Evolutionary conservation across 2,797 vertebrate genomes (phyloP).

Genomic region (Oceanodroma leucorhoa): DNA sequence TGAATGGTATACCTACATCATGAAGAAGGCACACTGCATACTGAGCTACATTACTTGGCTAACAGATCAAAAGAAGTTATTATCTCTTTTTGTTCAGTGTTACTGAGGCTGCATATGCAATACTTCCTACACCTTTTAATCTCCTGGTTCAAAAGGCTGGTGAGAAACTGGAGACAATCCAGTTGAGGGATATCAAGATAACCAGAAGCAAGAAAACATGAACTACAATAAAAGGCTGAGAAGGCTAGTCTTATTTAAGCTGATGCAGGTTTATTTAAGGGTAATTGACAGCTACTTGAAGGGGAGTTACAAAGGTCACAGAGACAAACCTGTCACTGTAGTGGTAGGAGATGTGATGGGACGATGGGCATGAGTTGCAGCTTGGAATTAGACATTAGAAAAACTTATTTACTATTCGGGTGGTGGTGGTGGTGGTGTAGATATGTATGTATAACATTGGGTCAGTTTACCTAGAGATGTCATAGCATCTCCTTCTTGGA

Average conservation of each 20-base stretch:
- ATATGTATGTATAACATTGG: not conserved
- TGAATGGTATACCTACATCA: not conserved
- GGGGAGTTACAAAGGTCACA: not conserved
- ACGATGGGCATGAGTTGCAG: fast-evolving
- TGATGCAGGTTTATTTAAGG: not conserved
- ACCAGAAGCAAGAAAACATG: not conserved
- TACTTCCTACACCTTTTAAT: not conserved
- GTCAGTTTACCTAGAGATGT: not conserved
- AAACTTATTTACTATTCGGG: not conserved
- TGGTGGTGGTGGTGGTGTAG: fast-evolving
- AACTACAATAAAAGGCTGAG: not conserved
- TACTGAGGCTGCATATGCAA: not conserved
- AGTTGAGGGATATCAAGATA: not conserved
- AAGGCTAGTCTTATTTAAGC: not conserved
- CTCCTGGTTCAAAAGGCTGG: not conserved
- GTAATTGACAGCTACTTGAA: not conserved
- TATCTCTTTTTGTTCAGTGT: not conserved
- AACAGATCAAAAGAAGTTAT: not conserved
- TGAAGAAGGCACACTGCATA: not conserved
- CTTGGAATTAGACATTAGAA: not conserved
- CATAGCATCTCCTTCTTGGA: not conserved
- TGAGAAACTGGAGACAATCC: not conserved
- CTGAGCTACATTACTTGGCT: not conserved
- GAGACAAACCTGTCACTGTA: not conserved
- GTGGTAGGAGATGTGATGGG: not conserved